Base-by-base conservation (phyloP, 2,797 vertebrate species). In the Pseudochaenichthys georgianus region DNA sequence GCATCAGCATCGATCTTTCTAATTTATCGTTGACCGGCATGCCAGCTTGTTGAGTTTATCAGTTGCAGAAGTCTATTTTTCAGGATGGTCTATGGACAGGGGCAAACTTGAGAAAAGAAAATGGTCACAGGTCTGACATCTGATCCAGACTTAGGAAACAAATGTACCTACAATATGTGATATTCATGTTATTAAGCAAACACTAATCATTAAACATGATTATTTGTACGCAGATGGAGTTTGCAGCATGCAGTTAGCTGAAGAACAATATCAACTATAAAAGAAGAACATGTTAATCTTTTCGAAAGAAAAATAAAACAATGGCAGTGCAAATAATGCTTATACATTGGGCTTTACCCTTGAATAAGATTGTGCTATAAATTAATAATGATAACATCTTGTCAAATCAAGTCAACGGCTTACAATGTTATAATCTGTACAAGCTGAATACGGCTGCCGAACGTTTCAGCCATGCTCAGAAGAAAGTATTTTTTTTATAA, bases 351-450 rank as follows among this genome's bases (percentile, higher is more conserved):
- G n/a, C n/a, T 59, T 54, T 17, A 55, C 23, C n/a, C 10, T 21
- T 10, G 42, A 58, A 72, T 31, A 48, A 67, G 43, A 47, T 57
- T 71, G 48, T 77, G 50, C n/a, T 4, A 48, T 58, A 16, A 55
- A 75, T 19, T 2, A 62, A 57, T 41, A 17, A 53, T 61, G 42
- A 13, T 67, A n/a, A 67, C 8, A 17, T 64, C 4, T 58, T 34
- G 60, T 34, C 21, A 16, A 60, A 70, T 23, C 42, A 48, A 53
- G 43, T 13, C 63, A 68, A n/a, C 19, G 5, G 10, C 13, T 76
- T 52, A 50, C 5, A 61, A 1, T 59, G 10, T 23, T 28, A 58
- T 51, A 55, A 8, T 28, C 3, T 23, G 6, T 31, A 0, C 10
- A 19, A 13, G 21, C 4, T 46, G 47, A 75, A 71, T 47, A 34